Evolutionary conservation across 2,888 invertebrate species (phyloP).

Genomic region (Melangyna quadrimaculata): DNA sequence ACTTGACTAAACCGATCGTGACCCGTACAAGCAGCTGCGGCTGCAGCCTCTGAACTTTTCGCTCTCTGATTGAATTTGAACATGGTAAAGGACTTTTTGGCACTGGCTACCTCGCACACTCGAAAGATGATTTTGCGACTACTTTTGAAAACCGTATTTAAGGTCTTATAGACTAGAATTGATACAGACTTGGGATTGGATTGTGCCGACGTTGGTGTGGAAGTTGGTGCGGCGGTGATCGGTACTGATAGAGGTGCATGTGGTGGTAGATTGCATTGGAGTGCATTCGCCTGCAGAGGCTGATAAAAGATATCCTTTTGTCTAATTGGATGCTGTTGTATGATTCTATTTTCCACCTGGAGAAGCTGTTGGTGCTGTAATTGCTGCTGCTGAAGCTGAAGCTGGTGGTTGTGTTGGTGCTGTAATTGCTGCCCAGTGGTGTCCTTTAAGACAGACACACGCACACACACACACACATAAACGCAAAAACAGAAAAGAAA

Average conservation of each 20-base stretch:
- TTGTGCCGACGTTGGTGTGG: conserved; percentile 73
- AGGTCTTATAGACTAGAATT: conserved; percentile 80
- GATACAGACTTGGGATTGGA: conserved; percentile 80
- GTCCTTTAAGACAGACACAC: conserved; percentile 66
- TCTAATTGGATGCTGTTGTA: conserved; percentile 52
- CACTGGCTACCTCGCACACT: conserved; percentile 81
- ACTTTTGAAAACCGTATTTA: conserved; percentile 81
- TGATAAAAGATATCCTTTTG: conserved; percentile 70
- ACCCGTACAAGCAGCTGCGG: conserved; percentile 88
- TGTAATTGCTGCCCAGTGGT: conserved; percentile 71
- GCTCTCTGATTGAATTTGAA: conserved; percentile 84
- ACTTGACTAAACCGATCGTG: conserved; percentile 91
- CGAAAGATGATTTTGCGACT: conserved; percentile 81
- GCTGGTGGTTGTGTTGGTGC: conserved; percentile 71
- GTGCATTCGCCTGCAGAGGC: conserved; percentile 66
- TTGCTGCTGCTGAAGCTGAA: conserved; percentile 73
- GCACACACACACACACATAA: conserved; percentile 35
- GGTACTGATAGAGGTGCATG: conserved; percentile 61
- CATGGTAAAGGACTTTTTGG: conserved; percentile 83
- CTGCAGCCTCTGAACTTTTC: conserved; percentile 77
- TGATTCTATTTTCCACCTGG: conserved; percentile 74
- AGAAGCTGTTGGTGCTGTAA: conserved; percentile 77
- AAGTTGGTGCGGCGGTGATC: conserved; percentile 69
- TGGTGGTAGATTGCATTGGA: conserved; percentile 64
- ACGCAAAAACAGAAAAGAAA: conserved; percentile 51